Evolutionary conservation across 1,140 invertebrate genomes (phyloP).

Genomic region (Eumaeus atala): DNA sequence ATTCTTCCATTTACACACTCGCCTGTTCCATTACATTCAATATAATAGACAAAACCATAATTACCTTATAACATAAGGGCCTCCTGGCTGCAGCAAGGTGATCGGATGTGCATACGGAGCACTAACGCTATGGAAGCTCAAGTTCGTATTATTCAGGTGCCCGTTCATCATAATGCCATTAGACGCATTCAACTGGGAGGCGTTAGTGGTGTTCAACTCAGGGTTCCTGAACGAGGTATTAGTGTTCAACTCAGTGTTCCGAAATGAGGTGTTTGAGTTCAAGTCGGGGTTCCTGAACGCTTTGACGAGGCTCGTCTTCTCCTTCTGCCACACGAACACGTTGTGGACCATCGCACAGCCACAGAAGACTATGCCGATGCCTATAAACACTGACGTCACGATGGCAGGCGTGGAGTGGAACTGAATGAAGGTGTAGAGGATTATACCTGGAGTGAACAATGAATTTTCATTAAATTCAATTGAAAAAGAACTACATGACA

Average conservation of each 20-base stretch:
- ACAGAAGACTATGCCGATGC: slow-evolving; percentile 91
- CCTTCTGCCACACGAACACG: slow-evolving; percentile 94
- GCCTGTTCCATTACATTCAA: too few species aligned
- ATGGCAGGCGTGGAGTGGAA: slow-evolving; percentile 94
- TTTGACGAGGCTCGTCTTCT: slow-evolving; percentile 79
- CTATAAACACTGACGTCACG: slow-evolving; percentile 90
- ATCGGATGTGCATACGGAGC: slow-evolving; percentile 62
- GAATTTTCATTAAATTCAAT: not conserved
- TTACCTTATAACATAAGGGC: slow-evolving; percentile 71
- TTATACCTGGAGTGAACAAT: slow-evolving; percentile 82
- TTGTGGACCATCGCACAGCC: slow-evolving; percentile 95
- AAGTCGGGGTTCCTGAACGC: slow-evolving; percentile 53
- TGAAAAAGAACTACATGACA: too few species aligned
- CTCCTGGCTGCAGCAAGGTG: slow-evolving; percentile 64
- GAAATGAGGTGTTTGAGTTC: slow-evolving; percentile 19
- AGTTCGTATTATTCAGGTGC: slow-evolving; percentile 58
- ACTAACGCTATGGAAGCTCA: slow-evolving; percentile 66
- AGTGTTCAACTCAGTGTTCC: slow-evolving; percentile 47
- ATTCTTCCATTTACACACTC: too few species aligned
- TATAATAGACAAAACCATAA: slow-evolving; percentile 2
- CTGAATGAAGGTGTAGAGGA: slow-evolving; percentile 93
- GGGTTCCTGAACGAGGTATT: slow-evolving; percentile 44
- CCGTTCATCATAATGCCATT: slow-evolving; percentile 66
- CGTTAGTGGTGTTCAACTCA: slow-evolving; percentile 37
- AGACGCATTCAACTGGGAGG: slow-evolving; percentile 41